Evolutionary conservation across 2,113 vertebrate genomes (phyloP), one percentile per base, ranked within the genome.

Genomic region (Oncorhynchus masou): DNA sequence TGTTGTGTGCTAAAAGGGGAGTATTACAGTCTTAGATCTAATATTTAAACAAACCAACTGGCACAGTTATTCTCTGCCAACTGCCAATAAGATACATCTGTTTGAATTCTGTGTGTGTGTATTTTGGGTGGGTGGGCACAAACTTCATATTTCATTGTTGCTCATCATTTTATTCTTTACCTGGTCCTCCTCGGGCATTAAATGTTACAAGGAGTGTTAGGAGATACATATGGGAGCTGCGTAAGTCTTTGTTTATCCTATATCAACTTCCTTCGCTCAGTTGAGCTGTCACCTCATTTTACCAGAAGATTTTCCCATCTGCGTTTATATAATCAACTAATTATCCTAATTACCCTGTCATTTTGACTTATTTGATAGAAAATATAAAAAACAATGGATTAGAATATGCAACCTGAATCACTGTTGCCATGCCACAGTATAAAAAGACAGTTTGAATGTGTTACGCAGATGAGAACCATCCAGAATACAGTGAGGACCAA

Each of bases 1-100:
- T 96, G 24, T 82, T 98, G 75, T 95, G 97, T 78, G 97, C 97
- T 79, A 97, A 99, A 90, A 96, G 95, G 97, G 97, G 86, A 93
- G 94, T 71, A 3, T 62, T 12, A 68, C 49, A 39, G 34, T 39
- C 34, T 7, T 39, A 9, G 34, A 39, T 39, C 8, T 2, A 39
- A 9, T 39, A 39, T 39, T 39, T 9, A 39, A 39, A 39, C 34
- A 39, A 39, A 39, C 7, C 0, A 39, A 7, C 7, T 39, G 7
- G 8, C 34, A 39, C 7, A 39, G 34, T 39, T 39, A 39, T 8
- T 8, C 7, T 39, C 34, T 8, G 34, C 49, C 34, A 39, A 9
- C 34, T 9, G 73, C 85, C 45, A 74, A 74, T 57, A 77, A 34
- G 80, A 82, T 71, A 51, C 78, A 79, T 69, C 64, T 71, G 15